A percentile compares a stretch with the other conserved stretches of the same genome.
phyloP scores from a whole-genome alignment of 2,113 vertebrate genomes.

The Melanocharis versteri region DNA sequence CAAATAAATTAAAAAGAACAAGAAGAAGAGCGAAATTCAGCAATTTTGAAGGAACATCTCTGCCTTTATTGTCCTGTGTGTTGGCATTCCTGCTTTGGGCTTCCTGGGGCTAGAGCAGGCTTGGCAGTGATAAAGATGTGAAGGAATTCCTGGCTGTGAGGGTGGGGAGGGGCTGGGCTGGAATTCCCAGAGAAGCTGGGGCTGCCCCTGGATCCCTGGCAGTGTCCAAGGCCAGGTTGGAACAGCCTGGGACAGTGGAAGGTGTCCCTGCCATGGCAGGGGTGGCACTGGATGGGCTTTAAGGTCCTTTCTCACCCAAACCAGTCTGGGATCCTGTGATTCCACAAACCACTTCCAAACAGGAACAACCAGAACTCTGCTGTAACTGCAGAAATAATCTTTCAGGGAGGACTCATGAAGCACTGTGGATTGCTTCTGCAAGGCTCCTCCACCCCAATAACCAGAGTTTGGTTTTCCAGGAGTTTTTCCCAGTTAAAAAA shows the following conservation, averaged over 20 bases:
- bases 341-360: not conserved
- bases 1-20: not conserved
- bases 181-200: not conserved
- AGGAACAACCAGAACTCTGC: not conserved
- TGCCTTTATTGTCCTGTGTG: not conserved
- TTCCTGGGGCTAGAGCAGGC: not conserved
- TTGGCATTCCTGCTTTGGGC: not conserved
- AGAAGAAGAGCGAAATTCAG: not conserved
- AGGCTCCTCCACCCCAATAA: not conserved
- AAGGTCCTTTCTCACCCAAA: not conserved
- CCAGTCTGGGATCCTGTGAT: not conserved
- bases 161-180: not conserved
- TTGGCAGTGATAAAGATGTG: not conserved
- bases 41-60: not conserved
- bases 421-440: accelerated
- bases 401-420: not conserved
- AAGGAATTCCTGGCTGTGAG: not conserved
- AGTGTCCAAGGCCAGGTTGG: not conserved
- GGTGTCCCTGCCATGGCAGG: not conserved
- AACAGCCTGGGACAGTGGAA: accelerated
- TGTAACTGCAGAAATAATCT: not conserved
- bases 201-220: not conserved
- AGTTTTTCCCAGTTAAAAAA: not conserved
- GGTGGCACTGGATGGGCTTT: not conserved
- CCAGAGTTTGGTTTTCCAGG: not conserved